These are phyloP conservation scores for Noctua janthina DNA, from an alignment of 2,888 invertebrate genomes.

Conservation along the genomic window DNA sequence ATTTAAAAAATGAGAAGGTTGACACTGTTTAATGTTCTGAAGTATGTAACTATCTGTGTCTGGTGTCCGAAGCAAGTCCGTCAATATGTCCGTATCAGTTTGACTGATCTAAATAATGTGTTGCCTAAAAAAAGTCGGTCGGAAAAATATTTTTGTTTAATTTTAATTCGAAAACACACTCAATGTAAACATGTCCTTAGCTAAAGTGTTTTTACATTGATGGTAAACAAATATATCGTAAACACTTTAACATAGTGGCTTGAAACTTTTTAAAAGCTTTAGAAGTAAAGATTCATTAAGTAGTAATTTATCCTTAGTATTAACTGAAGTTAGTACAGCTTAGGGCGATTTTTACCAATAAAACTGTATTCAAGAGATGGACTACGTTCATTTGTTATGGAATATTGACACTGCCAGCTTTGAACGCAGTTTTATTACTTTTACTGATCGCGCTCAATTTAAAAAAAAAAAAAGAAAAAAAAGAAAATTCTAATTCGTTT, in stretches of 20 bases:
- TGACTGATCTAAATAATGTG: neutral
- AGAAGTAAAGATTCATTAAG: neutral
- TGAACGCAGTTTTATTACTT: neutral
- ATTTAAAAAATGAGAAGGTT: neutral
- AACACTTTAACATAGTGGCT: slow-evolving; percentile 14
- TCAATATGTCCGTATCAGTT: neutral
- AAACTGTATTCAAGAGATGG: neutral
- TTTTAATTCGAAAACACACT: slow-evolving; percentile 2
- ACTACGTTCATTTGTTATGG: neutral
- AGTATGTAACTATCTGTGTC: neutral
- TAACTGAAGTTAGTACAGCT: neutral
- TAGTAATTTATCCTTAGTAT: slow-evolving; percentile 9
- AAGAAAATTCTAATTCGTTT: too few species aligned
- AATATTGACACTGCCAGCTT: neutral
- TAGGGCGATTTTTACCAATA: neutral
- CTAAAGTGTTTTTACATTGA: slow-evolving; percentile 42
- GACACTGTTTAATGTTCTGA: neutral
- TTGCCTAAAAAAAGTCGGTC: neutral
- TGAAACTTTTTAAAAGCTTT: neutral
- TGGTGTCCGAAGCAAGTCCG: neutral
- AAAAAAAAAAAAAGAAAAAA: too few species aligned
- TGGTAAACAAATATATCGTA: slow-evolving; percentile 38
- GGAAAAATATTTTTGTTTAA: slow-evolving; percentile 1
- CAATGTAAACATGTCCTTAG: slow-evolving; percentile 39
- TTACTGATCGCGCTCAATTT: neutral